Evolutionary conservation across 1,140 invertebrate species (phyloP), one percentile per base, ranked within the genome.

Genomic region (Drosophila tani): DNA sequence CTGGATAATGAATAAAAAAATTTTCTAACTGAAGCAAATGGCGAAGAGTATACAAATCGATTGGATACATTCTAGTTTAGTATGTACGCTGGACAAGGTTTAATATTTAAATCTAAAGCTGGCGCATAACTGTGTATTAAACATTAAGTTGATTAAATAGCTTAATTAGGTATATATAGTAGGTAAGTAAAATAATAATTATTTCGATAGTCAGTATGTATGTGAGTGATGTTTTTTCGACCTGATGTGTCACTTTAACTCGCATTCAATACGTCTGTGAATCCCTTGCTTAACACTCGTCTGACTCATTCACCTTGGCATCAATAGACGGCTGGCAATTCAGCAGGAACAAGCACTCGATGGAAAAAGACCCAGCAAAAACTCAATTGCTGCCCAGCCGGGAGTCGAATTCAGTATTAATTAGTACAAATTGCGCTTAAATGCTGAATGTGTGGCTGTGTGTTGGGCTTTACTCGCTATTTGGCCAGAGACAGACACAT

Each of bases 391-490:
- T 50, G 64, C 43, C 38, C 69, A 41, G 66, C 21, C 40, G 69
- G 66, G 66, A 50, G 67, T 73, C 66, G 71, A 83, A 75, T 70
- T 83, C 57, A 53, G 65, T 66, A 68, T 88, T 88, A 87, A 87
- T 87, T 88, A 78, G 84, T 75, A 84, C 73, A 83, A 88, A 87
- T 83, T 83, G 77, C 66, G 78, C 81, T 73, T 70, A 78, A 87
- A 87, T 83, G 62, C 29, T 27, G n/a, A 55, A 50, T 51, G 57
- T 5, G 51, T 63, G 60, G 27, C 27, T 46, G 27, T 49, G n/a
- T 32, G 53, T 27, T 59, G 56, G 60, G 43, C 60, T 38, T 60
- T 63, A 84, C 66, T 73, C 56, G 56, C 66, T 76, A 70, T 74
- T 80, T 66, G 60, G 29, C 68, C 67, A 60, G 78, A 43, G 45